Evolutionary conservation across 2,888 invertebrate species (phyloP), one percentile per base, ranked within the genome.

Genomic region (Drosophila robusta): DNA sequence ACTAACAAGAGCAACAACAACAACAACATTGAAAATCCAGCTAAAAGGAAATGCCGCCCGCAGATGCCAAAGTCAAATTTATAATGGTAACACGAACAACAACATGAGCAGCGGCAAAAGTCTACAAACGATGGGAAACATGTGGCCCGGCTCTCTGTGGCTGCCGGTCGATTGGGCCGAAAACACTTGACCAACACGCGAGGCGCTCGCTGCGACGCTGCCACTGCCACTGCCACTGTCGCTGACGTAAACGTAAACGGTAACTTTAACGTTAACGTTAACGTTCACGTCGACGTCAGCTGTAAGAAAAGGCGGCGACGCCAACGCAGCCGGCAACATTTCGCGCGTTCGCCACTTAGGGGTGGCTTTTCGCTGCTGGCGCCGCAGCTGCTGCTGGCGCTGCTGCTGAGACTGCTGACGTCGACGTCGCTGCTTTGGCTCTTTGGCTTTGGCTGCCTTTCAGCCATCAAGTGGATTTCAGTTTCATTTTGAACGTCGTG

Each of bases 401-500:
- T 60, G 50, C 47, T 41, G 54, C 18, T 42, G 56, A 18, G 11
- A 47, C 52, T 60, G 50, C 47, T 38, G 54, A 14, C 39, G 56
- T 9, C 38, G 44, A 24, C 50, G 62, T 45, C 66, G 69, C 58
- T 66, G 72, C 68, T 45, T 63, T 55, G 62, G 49, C 64, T 45
- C 58, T 60, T 76, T 58, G 56, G 45, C 66, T 49, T n/a, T 63
- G 63, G 74, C 69, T 62, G 70, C 44, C 71, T 70, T 76, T 70
- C 72, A 71, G 75, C 61, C 87, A 82, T 82, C 87, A 80, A 83
- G 81, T 81, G 82, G 84, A 85, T 85, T 90, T 91, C 87, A 90
- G 90, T 90, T 91, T 90, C 89, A 90, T 82, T 91, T 90, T 82
- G 89, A 89, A 91, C 90, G 90, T 89, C 90, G 90, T 90, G 87